These are phyloP conservation scores for Ruditapes philippinarum DNA, from an alignment of 1,140 invertebrate genomes.

Conservation along the genomic window DNA sequence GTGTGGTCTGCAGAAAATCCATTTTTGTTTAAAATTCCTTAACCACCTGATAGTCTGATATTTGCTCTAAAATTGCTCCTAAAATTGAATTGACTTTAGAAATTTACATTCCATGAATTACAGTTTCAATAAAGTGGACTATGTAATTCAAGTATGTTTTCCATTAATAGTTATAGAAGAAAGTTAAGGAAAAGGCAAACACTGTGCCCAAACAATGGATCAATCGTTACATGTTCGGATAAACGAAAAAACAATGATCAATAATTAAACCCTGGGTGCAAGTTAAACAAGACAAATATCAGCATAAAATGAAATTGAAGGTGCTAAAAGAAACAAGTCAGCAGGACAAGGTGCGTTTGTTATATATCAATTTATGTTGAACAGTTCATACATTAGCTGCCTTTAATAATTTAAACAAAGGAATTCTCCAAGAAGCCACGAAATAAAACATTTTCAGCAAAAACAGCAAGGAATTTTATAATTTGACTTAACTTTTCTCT, in stretches of 20 bases:
- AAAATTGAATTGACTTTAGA: background rate
- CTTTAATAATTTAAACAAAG: no score
- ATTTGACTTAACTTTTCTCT: no score
- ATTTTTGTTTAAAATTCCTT: no score
- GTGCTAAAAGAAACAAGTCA: no score
- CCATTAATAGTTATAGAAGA: background rate
- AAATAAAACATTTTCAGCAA: no score
- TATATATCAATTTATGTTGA: no score
- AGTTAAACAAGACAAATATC: conserved; percentile 21
- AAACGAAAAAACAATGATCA: conserved; percentile 1
- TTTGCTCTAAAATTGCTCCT: background rate
- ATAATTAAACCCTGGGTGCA: background rate
- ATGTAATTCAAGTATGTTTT: background rate
- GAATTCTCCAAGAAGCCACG: no score
- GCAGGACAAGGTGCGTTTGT: no score
- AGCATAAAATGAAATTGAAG: no score
- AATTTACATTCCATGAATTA: background rate
- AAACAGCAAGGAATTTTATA: no score
- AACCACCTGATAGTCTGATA: background rate
- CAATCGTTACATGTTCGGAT: background rate
- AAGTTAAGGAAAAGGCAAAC: background rate
- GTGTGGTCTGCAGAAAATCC: background rate
- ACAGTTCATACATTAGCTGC: no score
- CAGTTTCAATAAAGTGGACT: background rate
- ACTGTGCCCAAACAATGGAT: background rate